Percentiles rank a stretch among this genome's conserved stretches.
These are phyloP conservation scores for Onychomys leucogaster DNA, from an alignment of 2,797 vertebrate species.

Conservation along the genomic window DNA sequence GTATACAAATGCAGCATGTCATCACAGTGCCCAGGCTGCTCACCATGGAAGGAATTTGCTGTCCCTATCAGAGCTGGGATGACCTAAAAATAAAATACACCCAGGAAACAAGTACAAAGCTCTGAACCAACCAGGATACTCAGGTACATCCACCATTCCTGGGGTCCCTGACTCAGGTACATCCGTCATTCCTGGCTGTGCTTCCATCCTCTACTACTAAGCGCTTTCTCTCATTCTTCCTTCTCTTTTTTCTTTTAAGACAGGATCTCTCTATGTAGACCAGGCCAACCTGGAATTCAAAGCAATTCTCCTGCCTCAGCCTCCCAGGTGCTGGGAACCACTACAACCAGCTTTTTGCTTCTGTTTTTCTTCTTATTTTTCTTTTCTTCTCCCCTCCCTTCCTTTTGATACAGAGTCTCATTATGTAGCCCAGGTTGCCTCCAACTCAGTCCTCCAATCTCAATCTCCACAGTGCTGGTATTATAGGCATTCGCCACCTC, in stretches of 20 bases:
- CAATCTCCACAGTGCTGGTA: background rate
- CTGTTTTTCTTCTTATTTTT: too few relatives aligned
- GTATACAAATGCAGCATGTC: background rate
- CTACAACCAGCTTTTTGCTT: background rate
- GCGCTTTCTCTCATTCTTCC: background rate
- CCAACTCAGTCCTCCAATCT: background rate
- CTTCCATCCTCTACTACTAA: background rate
- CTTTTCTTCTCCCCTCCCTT: background rate
- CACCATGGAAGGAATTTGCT: background rate
- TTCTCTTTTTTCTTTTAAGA: background rate
- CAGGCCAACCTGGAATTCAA: background rate
- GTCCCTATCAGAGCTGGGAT: background rate
- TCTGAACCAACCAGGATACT: background rate
- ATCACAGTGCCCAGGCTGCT: background rate
- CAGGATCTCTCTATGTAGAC: background rate
- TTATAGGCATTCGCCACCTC: background rate
- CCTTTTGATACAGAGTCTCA: background rate
- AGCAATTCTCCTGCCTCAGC: background rate
- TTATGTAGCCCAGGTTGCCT: background rate
- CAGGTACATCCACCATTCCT: background rate
- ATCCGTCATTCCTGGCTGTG: background rate
- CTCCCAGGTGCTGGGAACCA: background rate
- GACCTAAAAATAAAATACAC: background rate
- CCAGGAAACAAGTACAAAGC: background rate
- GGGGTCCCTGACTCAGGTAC: background rate